Evolutionary conservation across 2,888 invertebrate genomes (phyloP), one percentile per base, ranked within the genome.

Genomic region (Blera fallax): DNA sequence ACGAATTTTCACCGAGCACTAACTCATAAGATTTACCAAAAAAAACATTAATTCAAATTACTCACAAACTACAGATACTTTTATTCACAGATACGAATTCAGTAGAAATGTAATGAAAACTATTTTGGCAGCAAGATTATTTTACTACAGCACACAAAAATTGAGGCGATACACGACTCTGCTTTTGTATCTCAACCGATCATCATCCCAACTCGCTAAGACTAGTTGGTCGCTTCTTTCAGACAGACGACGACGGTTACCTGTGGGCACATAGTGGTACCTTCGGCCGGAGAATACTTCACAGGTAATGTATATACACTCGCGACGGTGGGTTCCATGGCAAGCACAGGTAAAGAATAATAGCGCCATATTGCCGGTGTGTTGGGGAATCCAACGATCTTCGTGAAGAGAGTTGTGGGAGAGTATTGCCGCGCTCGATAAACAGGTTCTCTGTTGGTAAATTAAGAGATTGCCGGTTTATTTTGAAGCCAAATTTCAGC

Each of bases 181-280:
- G 70, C 45, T 24, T n/a, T 54, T 54, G 85, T 60, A 77, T 56
- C 81, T 76, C 81, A 81, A 81, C 81, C 72, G 72, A 77, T 77
- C 85, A 45, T 76, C 85, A 72, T 85, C 76, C 72, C 67, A 85
- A 77, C 76, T 81, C 67, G 81, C 65, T 85, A 29, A 81, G 85
- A 85, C 85, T 85, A 81, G 81, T 76, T 76, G 85, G 85, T 67
- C 60, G 76, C 84, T 77, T 81, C 85, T 85, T 85, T 76, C 50
- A 29, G 43, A 37, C 29, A 24, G 77, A 58, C 32, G 58, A 73
- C 18, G 82, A 72, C 21, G 60, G 73, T 64, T 69, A 84, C 83
- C 83, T 84, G 79, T 56, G 62, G 60, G 43, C 77, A 78, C 60
- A 78, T 62, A 70, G 62, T 50, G 40, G 67, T 73, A 74, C 62